phyloP scores from a whole-genome alignment of 2,797 vertebrate genomes.

The Nannoperca obscura region DNA sequence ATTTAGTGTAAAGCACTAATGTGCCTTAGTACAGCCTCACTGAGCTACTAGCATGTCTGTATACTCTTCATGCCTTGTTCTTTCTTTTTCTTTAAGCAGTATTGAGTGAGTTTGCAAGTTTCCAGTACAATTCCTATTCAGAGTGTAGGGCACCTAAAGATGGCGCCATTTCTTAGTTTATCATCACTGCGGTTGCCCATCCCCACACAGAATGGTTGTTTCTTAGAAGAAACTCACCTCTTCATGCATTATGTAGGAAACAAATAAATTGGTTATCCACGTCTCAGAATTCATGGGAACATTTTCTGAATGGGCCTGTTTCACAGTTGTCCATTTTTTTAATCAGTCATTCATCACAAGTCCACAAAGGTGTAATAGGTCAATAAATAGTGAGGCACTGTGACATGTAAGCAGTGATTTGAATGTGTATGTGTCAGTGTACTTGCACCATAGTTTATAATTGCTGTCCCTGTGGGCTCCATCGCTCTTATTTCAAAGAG shows the following conservation, averaged over 20 bases:
- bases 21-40: too few species aligned
- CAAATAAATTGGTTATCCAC: constrained; percentile 20
- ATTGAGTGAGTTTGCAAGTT: too few species aligned
- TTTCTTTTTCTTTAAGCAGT: too few species aligned
- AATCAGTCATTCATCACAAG: constrained; percentile 33
- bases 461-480: neutral
- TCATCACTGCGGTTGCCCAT: neutral
- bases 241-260: constrained; percentile 17
- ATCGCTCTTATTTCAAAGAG: constrained; percentile 50
- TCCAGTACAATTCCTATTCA: neutral
- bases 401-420: constrained; percentile 34
- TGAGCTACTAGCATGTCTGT: too few species aligned
- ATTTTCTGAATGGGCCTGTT: constrained; percentile 30
- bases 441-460: constrained; percentile 26
- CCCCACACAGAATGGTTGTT: neutral
- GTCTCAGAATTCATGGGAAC: constrained; percentile 47
- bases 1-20: too few species aligned
- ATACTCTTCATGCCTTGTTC: too few species aligned
- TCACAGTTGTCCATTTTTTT: constrained; percentile 38
- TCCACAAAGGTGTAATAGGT: constrained; percentile 34
- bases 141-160: constrained; percentile 38
- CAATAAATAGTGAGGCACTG: constrained; percentile 11
- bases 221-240: neutral
- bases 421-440: constrained; percentile 20
- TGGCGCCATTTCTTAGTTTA: constrained; percentile 66